These are phyloP conservation scores for Ommatoiulus sabulosus DNA, from an alignment of 2,888 invertebrate genomes.

Conservation along the genomic window DNA sequence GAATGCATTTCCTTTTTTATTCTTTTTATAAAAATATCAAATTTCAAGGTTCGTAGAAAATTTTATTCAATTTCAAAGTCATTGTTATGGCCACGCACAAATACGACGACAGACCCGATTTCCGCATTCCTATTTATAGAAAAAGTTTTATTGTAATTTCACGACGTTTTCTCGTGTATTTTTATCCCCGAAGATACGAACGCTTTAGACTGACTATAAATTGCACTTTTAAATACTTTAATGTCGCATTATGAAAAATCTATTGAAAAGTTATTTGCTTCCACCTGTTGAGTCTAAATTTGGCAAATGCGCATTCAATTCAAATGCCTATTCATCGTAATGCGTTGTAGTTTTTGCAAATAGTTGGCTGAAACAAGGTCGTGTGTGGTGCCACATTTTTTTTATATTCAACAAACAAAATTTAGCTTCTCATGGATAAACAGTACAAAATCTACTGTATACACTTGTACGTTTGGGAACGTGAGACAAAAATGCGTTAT, in stretches of 20 bases:
- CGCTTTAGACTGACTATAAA: neutral
- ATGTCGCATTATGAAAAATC: conserved; percentile 15
- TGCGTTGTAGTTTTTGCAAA: neutral
- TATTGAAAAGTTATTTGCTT: neutral
- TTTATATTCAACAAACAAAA: neutral
- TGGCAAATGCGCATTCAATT: conserved; percentile 25
- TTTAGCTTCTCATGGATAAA: no score
- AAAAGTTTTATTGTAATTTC: neutral
- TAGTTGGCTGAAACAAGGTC: neutral
- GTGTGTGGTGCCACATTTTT: neutral
- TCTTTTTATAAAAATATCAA: neutral
- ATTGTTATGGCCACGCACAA: neutral
- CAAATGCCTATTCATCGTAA: neutral
- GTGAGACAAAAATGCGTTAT: no score
- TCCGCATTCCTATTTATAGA: neutral
- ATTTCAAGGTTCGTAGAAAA: neutral
- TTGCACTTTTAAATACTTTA: neutral
- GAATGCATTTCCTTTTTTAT: no score
- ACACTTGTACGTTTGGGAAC: no score
- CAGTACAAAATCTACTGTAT: no score
- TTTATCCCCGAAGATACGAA: neutral
- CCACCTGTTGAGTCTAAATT: conserved; percentile 29
- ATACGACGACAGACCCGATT: neutral
- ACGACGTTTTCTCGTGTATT: neutral
- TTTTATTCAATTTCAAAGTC: conserved; percentile 9